Evolutionary conservation across 1,140 invertebrate genomes (phyloP), one percentile per base, ranked within the genome.

Genomic region (Diachasma alloeum): DNA sequence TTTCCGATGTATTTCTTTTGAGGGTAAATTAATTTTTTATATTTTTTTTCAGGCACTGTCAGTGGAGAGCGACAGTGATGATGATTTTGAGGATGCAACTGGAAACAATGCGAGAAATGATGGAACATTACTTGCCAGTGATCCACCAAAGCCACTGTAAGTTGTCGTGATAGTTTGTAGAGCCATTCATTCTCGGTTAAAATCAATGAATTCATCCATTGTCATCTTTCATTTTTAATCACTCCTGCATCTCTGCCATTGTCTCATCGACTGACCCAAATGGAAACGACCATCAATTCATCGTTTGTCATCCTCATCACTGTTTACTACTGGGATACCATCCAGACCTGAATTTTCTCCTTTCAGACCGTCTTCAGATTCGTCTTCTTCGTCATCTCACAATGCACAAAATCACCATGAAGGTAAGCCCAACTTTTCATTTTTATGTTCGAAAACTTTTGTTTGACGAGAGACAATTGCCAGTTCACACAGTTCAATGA

Each of bases 61-160:
- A n/a, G 84, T 90, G 68, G 88, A 90, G 74, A 90, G 87, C 17
- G 90, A 91, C 59, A 90, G 88, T 42, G 89, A 90, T 39, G 89
- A 89, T 53, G 90, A 90, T 76, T 86, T 88, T 63, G 91, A 90
- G 53, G 92, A 91, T 74, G 91, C 91, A 53, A 91, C 90, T 66
- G 92, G 92, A 74, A 91, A 90, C 26, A 89, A 90, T 44, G 88
- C 91, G 42, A 91, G 95, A 77, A 97, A 97, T 83, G 97, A 99
- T 90, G 98, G 97, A 69, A 99, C 97, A 0, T 90, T 99, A 36
- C 91, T 98, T 6, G 97, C 97, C 44, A 98, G 97, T 83, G 97
- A 99, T 91, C 97, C 97, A 24, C 97, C 97, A 4, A 96, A 98
- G 87, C 97, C 98, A 81, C 92, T 99, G 96, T 98, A 92, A 96